Evolutionary conservation across 2,113 vertebrate species (phyloP).

Genomic region (Hippocampus abdominalis): DNA sequence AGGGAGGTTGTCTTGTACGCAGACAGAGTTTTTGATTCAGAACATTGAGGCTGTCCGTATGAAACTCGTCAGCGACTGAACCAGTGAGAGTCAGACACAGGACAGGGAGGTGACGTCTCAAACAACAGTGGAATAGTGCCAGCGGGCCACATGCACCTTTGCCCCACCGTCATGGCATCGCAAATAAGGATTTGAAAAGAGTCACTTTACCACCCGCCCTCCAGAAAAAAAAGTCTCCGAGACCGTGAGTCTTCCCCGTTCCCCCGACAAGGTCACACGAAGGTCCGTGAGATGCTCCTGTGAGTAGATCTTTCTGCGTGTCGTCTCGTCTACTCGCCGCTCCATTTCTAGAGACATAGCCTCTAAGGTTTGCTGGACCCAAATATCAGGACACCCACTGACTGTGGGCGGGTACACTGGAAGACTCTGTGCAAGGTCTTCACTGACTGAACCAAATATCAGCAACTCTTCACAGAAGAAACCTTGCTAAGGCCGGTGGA

Average conservation of each 20-base stretch:
- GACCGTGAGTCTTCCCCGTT: slow-evolving; percentile 31
- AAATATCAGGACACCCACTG: slow-evolving; percentile 67
- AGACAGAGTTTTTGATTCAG: slow-evolving; percentile 73
- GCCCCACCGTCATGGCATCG: slow-evolving; percentile 46
- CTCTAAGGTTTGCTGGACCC: slow-evolving; percentile 71
- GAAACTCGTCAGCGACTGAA: slow-evolving; percentile 65
- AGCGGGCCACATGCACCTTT: slow-evolving; percentile 78
- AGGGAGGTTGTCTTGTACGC: slow-evolving; percentile 72
- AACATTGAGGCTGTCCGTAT: slow-evolving; percentile 70
- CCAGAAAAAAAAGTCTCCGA: slow-evolving; percentile 10
- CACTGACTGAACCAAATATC: slow-evolving; percentile 59
- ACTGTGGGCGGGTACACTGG: slow-evolving; percentile 53
- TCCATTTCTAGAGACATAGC: slow-evolving; percentile 72
- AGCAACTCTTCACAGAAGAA: slow-evolving; percentile 98
- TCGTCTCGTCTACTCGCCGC: slow-evolving; percentile 41
- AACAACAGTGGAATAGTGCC: slow-evolving; percentile 73
- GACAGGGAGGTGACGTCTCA: slow-evolving; percentile 61
- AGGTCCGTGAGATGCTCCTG: slow-evolving; percentile 47
- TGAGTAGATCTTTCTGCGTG: slow-evolving; percentile 50
- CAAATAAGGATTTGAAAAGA: slow-evolving; percentile 64
- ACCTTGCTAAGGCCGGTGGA: slow-evolving; percentile 96
- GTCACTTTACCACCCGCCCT: slow-evolving; percentile 55
- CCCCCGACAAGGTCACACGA: slow-evolving; percentile 45
- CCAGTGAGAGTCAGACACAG: slow-evolving; percentile 57
- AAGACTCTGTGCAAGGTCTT: slow-evolving; percentile 69